A percentile compares a stretch with the other conserved stretches of the same genome.
Evolutionary conservation across 2,113 vertebrate genomes (phyloP).

Genomic region (Sarotherodon lohbergeri): DNA sequence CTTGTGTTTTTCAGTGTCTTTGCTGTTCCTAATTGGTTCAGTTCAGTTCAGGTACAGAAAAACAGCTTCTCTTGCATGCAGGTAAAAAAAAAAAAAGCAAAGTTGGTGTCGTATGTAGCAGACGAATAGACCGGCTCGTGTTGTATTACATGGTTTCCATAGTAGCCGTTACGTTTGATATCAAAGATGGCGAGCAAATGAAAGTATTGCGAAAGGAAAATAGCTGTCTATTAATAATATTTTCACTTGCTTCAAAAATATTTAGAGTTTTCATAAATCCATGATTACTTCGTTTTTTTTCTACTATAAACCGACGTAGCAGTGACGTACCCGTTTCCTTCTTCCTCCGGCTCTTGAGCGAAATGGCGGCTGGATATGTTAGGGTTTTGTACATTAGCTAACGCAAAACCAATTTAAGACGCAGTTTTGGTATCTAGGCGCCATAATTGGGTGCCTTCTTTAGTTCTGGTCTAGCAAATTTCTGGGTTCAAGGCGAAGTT

Average conservation of each 20-base stretch:
- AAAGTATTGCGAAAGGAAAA: neutral
- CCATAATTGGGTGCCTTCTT: no score
- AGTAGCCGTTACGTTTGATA: neutral
- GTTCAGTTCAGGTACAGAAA: neutral
- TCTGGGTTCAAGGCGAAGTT: neutral
- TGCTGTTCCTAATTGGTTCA: neutral
- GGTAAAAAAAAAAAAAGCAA: neutral
- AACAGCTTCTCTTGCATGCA: neutral
- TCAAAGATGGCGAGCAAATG: neutral
- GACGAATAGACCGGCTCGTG: neutral
- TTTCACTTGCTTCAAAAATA: neutral
- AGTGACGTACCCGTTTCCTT: neutral
- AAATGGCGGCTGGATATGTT: neutral
- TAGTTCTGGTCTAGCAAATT: neutral
- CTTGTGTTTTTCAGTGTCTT: neutral
- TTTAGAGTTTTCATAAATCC: neutral
- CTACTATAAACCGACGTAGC: neutral
- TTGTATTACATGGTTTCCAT: neutral
- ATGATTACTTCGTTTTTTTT: neutral
- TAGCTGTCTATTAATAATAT: neutral
- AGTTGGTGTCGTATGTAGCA: neutral
- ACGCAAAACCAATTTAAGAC: neutral
- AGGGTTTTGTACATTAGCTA: neutral
- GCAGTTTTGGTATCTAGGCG: rapidly evolving
- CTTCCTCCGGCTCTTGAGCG: neutral